These are phyloP conservation scores for Trachelus stipa DNA, from an alignment of 2,888 invertebrate species.

Conservation along the genomic window DNA sequence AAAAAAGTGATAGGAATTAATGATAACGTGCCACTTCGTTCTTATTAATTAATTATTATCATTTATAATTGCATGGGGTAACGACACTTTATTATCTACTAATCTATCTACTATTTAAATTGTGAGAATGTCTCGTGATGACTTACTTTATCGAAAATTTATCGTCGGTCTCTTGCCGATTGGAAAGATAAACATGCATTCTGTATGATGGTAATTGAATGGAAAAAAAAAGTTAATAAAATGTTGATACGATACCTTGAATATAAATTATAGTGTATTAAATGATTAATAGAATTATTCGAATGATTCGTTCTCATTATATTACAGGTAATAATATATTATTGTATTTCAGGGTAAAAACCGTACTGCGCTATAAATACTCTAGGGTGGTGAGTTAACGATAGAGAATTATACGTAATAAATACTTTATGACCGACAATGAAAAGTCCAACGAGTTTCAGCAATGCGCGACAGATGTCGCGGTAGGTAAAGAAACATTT, in stretches of 20 bases:
- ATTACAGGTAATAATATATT: not conserved
- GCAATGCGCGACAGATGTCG: not conserved
- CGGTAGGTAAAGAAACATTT: not conserved
- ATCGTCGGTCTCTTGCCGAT: not conserved
- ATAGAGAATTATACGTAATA: not conserved
- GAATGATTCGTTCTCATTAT: not conserved
- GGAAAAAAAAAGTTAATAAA: not conserved
- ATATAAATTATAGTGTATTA: not conserved
- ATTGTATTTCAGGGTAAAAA: not conserved
- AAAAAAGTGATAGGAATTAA: not conserved
- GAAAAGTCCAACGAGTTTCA: not conserved
- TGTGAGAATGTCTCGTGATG: not conserved
- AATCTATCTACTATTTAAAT: too few species aligned
- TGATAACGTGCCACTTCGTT: not conserved
- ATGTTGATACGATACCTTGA: not conserved
- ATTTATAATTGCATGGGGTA: not conserved
- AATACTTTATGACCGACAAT: not conserved
- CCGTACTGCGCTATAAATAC: not conserved
- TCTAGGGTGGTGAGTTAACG: not conserved
- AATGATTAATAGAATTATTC: not conserved
- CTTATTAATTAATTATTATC: not conserved
- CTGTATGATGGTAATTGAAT: not conserved
- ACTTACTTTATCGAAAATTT: not conserved
- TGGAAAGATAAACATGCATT: not conserved
- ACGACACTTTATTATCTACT: not conserved